Evolutionary conservation across 2,113 vertebrate genomes (phyloP).

Genomic region (Peromyscus californicus): DNA sequence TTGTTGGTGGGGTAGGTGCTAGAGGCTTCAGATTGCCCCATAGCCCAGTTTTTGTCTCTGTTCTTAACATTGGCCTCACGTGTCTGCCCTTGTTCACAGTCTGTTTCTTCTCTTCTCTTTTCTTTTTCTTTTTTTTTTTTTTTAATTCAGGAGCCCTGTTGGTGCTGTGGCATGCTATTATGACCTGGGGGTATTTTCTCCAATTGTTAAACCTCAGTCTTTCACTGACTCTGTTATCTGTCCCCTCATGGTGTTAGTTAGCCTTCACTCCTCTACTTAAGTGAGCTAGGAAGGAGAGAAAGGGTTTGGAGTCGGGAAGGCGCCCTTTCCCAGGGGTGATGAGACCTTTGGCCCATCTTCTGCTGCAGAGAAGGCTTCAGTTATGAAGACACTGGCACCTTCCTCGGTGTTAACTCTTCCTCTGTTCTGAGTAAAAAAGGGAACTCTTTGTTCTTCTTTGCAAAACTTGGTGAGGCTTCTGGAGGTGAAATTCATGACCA

Average conservation of each 20-base stretch:
- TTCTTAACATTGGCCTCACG: neutral
- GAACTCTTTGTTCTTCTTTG: neutral
- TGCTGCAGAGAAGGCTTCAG: neutral
- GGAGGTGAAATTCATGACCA: neutral
- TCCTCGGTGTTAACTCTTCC: neutral
- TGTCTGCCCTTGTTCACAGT: neutral
- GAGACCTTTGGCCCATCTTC: too few relatives aligned
- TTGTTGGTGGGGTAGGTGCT: neutral
- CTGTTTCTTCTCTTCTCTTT: neutral
- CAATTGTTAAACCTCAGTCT: neutral
- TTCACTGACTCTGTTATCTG: neutral
- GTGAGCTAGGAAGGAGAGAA: neutral
- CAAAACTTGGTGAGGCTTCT: neutral
- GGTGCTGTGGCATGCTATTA: neutral
- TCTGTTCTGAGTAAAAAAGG: neutral
- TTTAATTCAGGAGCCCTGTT: too few relatives aligned
- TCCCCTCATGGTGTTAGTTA: neutral
- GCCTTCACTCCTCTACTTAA: neutral
- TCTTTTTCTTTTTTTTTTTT: too few relatives aligned
- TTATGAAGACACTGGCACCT: neutral
- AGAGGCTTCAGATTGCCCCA: neutral
- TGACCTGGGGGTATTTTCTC: neutral
- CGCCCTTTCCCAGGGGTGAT: neutral
- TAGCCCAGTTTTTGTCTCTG: neutral
- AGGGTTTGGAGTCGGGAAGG: neutral